A percentile compares a stretch with the other conserved stretches of the same genome.
Evolutionary conservation across 2,797 vertebrate genomes (phyloP).

Genomic region (Microctenopoma steveboyesi): DNA sequence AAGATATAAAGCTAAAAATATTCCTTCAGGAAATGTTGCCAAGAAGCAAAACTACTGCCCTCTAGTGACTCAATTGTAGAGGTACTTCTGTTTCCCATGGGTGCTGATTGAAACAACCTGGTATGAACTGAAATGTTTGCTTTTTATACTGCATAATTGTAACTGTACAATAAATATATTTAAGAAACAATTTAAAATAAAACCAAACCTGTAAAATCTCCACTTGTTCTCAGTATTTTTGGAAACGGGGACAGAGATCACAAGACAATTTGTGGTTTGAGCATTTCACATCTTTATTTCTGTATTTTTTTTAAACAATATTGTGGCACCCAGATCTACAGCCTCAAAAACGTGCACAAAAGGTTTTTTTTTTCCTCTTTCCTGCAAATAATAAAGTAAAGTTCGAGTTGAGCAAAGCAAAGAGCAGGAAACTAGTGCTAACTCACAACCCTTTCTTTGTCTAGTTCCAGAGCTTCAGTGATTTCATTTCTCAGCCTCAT

Average conservation of each 20-base stretch:
- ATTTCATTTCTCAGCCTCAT: slow-evolving; percentile 72
- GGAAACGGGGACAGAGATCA: slow-evolving; percentile 6
- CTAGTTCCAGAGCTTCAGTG: slow-evolving; percentile 73
- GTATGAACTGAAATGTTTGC: slow-evolving; percentile 59
- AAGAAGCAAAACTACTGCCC: slow-evolving; percentile 81
- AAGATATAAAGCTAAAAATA: slow-evolving; percentile 52
- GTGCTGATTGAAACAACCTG: slow-evolving; percentile 56
- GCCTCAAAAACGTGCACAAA: slow-evolving; percentile 85
- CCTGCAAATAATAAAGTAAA: slow-evolving; percentile 82
- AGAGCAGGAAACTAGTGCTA: slow-evolving; percentile 84
- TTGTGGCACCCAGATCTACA: slow-evolving; percentile 84
- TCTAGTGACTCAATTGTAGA: slow-evolving; percentile 69
- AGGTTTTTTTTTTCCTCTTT: slow-evolving; percentile 64
- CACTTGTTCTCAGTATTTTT: background rate
- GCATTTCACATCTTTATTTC: slow-evolving; percentile 85
- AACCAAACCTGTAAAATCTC: slow-evolving; percentile 58
- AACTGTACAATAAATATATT: slow-evolving; percentile 84
- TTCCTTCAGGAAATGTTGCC: slow-evolving; percentile 70
- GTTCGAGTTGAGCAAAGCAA: slow-evolving; percentile 80
- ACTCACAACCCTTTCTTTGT: slow-evolving; percentile 75
- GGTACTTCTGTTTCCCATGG: slow-evolving; percentile 55
- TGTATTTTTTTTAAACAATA: slow-evolving; percentile 79
- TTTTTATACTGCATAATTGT: slow-evolving; percentile 79
- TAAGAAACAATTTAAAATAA: slow-evolving; percentile 80
- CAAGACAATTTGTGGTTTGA: slow-evolving; percentile 70